Conservation (phyloP, 2,797 vertebrate genomes). For the Phoebastria nigripes region DNA sequence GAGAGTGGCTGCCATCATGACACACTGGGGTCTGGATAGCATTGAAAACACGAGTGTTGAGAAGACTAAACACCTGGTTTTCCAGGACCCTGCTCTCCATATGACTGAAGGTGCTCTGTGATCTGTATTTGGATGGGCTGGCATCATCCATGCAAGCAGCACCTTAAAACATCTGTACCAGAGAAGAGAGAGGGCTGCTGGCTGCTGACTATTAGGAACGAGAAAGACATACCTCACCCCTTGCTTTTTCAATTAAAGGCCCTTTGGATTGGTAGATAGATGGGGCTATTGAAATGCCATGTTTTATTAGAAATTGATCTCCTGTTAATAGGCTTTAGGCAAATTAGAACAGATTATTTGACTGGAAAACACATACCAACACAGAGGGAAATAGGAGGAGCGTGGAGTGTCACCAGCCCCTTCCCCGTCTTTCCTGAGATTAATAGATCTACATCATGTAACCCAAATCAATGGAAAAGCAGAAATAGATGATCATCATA, state of each 20-base stretch:
- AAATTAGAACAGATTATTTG: slow-evolving; percentile 48
- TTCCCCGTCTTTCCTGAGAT: background rate
- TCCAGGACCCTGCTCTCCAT: background rate
- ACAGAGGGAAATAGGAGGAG: background rate
- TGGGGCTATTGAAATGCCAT: background rate
- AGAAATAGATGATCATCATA: slow-evolving; percentile 62
- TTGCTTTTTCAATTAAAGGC: slow-evolving; percentile 8
- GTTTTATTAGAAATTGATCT: slow-evolving; percentile 58
- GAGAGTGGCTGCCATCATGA: background rate
- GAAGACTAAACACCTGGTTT: background rate
- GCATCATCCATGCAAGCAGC: background rate
- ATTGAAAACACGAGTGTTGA: background rate
- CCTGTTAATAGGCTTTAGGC: slow-evolving; percentile 52
- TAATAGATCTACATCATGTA: slow-evolving; percentile 54
- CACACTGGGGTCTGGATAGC: background rate
- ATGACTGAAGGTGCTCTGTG: background rate
- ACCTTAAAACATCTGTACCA: background rate
- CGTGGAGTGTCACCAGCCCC: background rate
- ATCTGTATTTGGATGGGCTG: background rate
- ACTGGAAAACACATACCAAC: background rate
- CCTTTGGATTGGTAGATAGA: background rate
- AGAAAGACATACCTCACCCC: background rate
- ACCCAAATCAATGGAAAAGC: slow-evolving; percentile 72
- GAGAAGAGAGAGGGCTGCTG: background rate
- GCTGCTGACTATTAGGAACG: background rate